Evolutionary conservation across 2,113 vertebrate species (phyloP), one percentile per base, ranked within the genome.

Genomic region (Ctenomys sociabilis): DNA sequence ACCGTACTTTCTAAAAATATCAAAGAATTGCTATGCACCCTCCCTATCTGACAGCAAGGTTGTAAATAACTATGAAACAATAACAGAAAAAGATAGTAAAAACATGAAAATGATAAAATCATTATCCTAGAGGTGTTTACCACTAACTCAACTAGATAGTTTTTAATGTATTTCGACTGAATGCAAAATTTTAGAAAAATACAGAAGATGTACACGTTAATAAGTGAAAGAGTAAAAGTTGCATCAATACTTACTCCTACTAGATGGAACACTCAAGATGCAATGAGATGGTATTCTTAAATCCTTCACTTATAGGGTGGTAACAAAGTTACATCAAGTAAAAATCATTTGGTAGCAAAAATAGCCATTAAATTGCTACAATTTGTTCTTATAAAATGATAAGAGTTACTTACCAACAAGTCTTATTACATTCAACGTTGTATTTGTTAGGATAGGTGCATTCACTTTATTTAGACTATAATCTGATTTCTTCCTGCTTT

Each of bases 391-490:
- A 85, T 59, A 54, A 32, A 90, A 86, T 86, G 21, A 7, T n/a
- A 8, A 8, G 24, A 45, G n/a, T 59, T 97, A 99, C 99, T 97
- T 98, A 99, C 99, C 99, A 72, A 99, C 99, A 82, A 99, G 99
- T 64, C 99, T 98, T 98, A 99, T 99, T 96, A 99, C 99, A 95
- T 99, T 99, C 97, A 99, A 98, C 0, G 99, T 99, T 97, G 99
- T 99, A 98, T 99, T 99, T 97, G 99, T 99, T 94, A 99, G 98
- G 97, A 99, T 99, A 19, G 99, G 99, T 26, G 99, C 99, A 40
- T 99, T 99, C 98, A 98, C 98, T 98, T 99, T 99, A 98, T 98
- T 99, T 85, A 99, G 98, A 97, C 98, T 99, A 98, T 99, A 99
- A 98, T 99, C 99, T 0, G 99, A 99, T 98, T 98, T 99, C 97